phyloP scores from a whole-genome alignment of 2,113 vertebrate species.

The Chamaea fasciata region DNA sequence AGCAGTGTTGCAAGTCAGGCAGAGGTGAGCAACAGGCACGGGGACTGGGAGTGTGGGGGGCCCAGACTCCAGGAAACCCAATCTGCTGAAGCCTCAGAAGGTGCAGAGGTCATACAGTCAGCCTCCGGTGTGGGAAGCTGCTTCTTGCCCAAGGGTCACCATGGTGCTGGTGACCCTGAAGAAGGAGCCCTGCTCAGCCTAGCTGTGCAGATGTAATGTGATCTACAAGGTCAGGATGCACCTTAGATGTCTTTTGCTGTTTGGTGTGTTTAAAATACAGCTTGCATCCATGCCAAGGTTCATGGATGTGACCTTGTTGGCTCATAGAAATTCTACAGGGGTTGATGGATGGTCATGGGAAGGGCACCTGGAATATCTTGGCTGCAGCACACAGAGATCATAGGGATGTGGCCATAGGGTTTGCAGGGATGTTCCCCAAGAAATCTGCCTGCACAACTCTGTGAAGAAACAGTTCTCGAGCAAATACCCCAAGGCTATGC shows the following conservation, averaged over 20 bases:
- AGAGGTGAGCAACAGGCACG: not conserved
- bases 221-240: not conserved
- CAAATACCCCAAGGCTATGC: not conserved
- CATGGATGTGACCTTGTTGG: not conserved
- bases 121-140: not conserved
- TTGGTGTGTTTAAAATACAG: not conserved
- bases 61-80: not conserved
- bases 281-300: not conserved
- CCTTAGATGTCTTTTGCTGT: not conserved
- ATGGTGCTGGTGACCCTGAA: not conserved
- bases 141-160: not conserved
- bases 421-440: not conserved
- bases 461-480: not conserved
- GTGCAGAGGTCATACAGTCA: not conserved
- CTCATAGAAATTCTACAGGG: not conserved
- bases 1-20: slow-evolving; percentile 33
- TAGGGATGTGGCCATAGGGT: not conserved
- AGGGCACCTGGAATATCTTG: not conserved
- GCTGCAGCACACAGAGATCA: not conserved
- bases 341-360: not conserved
- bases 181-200: not conserved
- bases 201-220: not conserved
- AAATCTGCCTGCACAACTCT: not conserved
- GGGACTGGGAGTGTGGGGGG: not conserved
- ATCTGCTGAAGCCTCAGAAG: not conserved